phyloP scores from a whole-genome alignment of 2,888 invertebrate species.

The Pollenia griseotomentosa region DNA sequence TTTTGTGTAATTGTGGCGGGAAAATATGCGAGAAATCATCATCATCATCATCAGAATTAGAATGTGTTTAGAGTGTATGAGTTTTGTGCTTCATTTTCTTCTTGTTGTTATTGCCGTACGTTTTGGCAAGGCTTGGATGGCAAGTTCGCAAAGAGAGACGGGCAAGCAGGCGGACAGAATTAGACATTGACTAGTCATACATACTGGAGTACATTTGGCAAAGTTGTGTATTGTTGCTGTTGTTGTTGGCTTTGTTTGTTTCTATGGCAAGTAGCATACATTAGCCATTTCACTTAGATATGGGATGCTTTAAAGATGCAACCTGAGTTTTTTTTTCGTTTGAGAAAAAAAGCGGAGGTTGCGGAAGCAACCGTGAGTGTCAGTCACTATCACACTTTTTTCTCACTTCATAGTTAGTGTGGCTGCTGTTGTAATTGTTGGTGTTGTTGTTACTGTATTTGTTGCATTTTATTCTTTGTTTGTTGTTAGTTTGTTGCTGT shows the following conservation, averaged over 20 bases:
- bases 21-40: constrained; percentile 73
- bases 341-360: constrained; percentile 70
- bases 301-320: constrained; percentile 71
- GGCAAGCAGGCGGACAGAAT: constrained; percentile 69
- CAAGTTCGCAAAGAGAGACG: constrained; percentile 61
- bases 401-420: constrained; percentile 65
- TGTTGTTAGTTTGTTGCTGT: constrained; percentile 75
- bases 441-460: constrained; percentile 75
- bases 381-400: constrained; percentile 76
- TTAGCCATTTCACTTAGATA: constrained; percentile 69
- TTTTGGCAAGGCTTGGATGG: constrained; percentile 74
- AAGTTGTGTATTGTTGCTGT: background rate
- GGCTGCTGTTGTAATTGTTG: constrained; percentile 70
- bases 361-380: constrained; percentile 75
- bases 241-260: constrained; percentile 13
- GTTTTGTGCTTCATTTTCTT: constrained; percentile 59
- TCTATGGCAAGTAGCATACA: constrained; percentile 69
- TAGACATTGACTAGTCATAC: constrained; percentile 60
- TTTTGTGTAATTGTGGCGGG: constrained; percentile 67
- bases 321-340: constrained; percentile 26
- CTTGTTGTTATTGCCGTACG: constrained; percentile 70
- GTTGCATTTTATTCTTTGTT: constrained; percentile 47
- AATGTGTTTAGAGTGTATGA: constrained; percentile 76
- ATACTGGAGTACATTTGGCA: constrained; percentile 38
- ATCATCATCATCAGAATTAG: constrained; percentile 77